Percentiles rank a stretch among this genome's conserved stretches.
Evolutionary conservation across 2,888 invertebrate genomes (phyloP).

Genomic region (Orthosia cruda): DNA sequence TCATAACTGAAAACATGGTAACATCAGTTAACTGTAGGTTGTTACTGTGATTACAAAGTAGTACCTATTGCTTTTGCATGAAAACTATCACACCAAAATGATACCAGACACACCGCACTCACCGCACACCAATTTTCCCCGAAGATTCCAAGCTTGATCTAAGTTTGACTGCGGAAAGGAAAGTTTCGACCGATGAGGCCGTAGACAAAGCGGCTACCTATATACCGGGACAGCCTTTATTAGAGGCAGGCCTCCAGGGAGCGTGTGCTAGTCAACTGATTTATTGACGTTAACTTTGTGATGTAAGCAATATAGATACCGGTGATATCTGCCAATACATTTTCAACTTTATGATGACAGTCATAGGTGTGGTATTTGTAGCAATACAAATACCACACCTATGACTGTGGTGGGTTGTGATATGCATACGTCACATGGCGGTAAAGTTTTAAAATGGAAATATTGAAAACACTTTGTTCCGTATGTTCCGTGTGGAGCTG

Average conservation of each 20-base stretch:
- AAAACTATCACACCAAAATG: conserved; percentile 74
- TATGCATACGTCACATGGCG: conserved; percentile 27
- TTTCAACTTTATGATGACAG: conserved; percentile 28
- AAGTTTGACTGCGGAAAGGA: conserved; percentile 90
- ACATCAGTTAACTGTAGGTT: too few species aligned
- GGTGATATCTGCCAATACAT: conserved; percentile 46
- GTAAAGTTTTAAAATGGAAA: conserved; percentile 27
- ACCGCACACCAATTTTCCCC: conserved; percentile 59
- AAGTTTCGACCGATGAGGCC: conserved; percentile 88
- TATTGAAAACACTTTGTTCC: conserved; percentile 23
- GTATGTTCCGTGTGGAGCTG: too few species aligned
- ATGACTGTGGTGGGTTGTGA: not conserved
- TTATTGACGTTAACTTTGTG: conserved; percentile 75
- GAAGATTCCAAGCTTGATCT: conserved; percentile 85
- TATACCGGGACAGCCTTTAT: conserved; percentile 81
- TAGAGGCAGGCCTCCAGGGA: conserved; percentile 78
- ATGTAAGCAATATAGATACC: conserved; percentile 67
- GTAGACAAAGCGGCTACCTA: conserved; percentile 86
- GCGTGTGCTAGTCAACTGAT: conserved; percentile 79
- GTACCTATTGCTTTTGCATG: too few species aligned
- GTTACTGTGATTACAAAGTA: not conserved
- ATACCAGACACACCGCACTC: conserved; percentile 69
- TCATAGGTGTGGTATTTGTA: conserved; percentile 17
- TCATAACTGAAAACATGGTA: too few species aligned
- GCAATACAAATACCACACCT: too few species aligned